Evolutionary conservation across 2,888 invertebrate species (phyloP).

Genomic region (Urechis unicinctus): DNA sequence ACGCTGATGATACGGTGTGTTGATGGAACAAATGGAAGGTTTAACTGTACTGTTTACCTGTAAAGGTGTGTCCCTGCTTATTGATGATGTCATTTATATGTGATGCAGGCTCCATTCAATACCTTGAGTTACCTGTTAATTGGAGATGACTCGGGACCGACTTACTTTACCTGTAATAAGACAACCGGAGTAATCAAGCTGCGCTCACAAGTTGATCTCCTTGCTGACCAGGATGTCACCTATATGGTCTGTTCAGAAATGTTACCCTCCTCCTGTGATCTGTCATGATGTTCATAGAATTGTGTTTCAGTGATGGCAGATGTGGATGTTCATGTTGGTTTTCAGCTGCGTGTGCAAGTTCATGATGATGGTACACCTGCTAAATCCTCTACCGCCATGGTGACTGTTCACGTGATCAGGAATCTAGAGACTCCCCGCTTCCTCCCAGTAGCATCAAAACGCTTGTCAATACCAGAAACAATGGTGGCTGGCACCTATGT

Average conservation of each 20-base stretch:
- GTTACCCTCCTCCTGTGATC: not conserved
- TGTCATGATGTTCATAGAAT: no score
- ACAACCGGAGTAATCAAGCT: constrained; percentile 20
- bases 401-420: constrained; percentile 14
- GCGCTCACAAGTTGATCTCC: constrained; percentile 15
- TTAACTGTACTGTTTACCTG: no score
- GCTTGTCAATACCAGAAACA: constrained; percentile 28
- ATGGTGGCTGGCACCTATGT: constrained; percentile 26
- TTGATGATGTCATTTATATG: not conserved
- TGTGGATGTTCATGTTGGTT: not conserved
- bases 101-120: constrained; percentile 31
- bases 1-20: constrained; percentile 17
- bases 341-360: constrained; percentile 32
- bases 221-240: constrained; percentile 12
- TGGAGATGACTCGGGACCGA: constrained; percentile 32
- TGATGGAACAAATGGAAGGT: not conserved
- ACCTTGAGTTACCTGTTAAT: constrained; percentile 27
- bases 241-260: constrained; percentile 14
- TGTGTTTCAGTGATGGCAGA: no score
- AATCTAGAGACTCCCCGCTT: constrained; percentile 17
- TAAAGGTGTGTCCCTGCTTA: no score
- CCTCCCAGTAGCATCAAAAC: not conserved
- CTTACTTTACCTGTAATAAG: constrained; percentile 28
- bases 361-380: constrained; percentile 29
- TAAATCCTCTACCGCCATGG: constrained; percentile 23